Evolutionary conservation across 2,113 vertebrate genomes (phyloP).

Genomic region (Poeciliopsis prolifica): DNA sequence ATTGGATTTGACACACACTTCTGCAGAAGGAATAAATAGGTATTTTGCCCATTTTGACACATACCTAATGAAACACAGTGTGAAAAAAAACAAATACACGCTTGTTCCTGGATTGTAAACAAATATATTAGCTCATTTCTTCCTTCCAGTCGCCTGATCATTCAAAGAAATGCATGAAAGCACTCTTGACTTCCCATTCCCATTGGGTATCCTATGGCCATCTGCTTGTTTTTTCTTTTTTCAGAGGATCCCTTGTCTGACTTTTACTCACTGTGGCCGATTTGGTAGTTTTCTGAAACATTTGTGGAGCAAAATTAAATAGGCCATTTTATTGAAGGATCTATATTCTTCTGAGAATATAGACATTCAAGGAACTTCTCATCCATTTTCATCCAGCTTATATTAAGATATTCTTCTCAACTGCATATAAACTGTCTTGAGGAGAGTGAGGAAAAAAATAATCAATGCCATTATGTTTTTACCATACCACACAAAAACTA

Average conservation of each 20-base stretch:
- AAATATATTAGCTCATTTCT: slow-evolving; percentile 26
- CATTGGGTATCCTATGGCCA: not conserved
- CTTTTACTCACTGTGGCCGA: not conserved
- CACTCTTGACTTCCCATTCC: slow-evolving; percentile 9
- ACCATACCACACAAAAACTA: not conserved
- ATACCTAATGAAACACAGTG: not conserved
- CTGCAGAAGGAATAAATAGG: slow-evolving; percentile 57
- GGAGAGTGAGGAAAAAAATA: not conserved
- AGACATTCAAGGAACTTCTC: not conserved
- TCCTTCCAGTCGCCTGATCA: slow-evolving; percentile 14
- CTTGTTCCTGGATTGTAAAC: slow-evolving; percentile 46
- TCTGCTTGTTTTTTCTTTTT: not conserved
- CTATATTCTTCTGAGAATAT: not conserved
- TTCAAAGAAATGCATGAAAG: slow-evolving; percentile 30
- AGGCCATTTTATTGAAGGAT: not conserved
- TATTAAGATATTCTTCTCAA: not conserved
- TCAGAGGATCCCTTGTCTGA: not conserved
- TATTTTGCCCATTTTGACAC: slow-evolving; percentile 57
- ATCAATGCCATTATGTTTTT: not conserved
- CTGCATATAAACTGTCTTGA: not conserved
- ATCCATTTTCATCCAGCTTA: not conserved
- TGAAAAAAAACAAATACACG: slow-evolving; percentile 35
- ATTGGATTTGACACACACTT: slow-evolving; percentile 58
- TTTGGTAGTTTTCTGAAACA: not conserved
- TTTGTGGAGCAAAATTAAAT: not conserved